These are phyloP conservation scores for Morone saxatilis DNA, from an alignment of 2,113 vertebrate species.

Conservation along the genomic window DNA sequence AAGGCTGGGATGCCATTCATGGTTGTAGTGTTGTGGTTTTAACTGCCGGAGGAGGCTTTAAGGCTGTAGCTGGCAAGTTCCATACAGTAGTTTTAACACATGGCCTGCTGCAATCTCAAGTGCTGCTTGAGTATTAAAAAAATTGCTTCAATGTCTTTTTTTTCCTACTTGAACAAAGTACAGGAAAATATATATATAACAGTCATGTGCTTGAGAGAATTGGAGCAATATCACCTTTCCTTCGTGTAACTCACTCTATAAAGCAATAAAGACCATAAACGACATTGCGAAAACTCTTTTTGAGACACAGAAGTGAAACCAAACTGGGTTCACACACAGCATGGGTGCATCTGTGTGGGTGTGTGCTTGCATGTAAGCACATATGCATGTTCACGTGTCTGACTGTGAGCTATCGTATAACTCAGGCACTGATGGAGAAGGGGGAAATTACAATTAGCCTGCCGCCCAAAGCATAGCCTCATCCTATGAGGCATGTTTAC, in stretches of 20 bases:
- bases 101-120: conserved; percentile 26
- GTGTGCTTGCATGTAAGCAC: conserved; percentile 51
- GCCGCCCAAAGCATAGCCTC: conserved; percentile 72
- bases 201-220: conserved; percentile 41
- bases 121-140: conserved; percentile 18
- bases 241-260: conserved; percentile 34
- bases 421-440: conserved; percentile 72
- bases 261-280: conserved; percentile 59
- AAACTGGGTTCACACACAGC: conserved; percentile 32
- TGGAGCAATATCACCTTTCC: conserved; percentile 25
- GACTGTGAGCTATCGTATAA: conserved; percentile 72
- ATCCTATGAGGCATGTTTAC: conserved; percentile 73
- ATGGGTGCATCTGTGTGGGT: conserved; percentile 49
- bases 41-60: conserved; percentile 61
- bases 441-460: conserved; percentile 75
- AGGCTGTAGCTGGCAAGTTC: conserved; percentile 61
- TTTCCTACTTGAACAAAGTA: conserved; percentile 41
- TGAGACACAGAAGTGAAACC: conserved; percentile 54
- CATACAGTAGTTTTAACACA: conserved; percentile 51
- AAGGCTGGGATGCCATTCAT: conserved; percentile 78
- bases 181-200: conserved; percentile 14
- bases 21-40: conserved; percentile 71
- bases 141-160: conserved; percentile 11
- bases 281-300: conserved; percentile 6
- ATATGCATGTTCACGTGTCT: conserved; percentile 68